Conservation (phyloP, 2,797 vertebrate species). For the Malurus splendens region DNA sequence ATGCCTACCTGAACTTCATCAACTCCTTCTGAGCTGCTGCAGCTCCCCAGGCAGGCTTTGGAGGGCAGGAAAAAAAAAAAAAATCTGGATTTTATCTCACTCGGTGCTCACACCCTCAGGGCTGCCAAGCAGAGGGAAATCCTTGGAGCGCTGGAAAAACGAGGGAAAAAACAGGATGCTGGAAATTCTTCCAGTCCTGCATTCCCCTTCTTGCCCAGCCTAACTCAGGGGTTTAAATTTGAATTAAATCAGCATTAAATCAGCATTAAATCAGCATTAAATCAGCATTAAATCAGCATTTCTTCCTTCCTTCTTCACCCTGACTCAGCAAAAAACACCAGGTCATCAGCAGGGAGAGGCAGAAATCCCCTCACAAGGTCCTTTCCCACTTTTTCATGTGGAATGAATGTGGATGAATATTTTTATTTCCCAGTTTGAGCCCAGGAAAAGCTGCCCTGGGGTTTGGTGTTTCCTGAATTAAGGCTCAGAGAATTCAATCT, state of each 20-base stretch:
- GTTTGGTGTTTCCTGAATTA: neutral
- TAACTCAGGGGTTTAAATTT: neutral
- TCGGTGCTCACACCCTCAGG: neutral
- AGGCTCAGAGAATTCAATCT: neutral
- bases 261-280: too few relatives aligned
- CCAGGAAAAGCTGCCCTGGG: neutral
- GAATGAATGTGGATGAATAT: too few relatives aligned
- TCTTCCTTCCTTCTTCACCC: neutral
- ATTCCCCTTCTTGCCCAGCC: neutral
- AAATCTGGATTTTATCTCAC: neutral
- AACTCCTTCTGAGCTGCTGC: constrained; percentile 86
- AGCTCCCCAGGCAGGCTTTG: neutral
- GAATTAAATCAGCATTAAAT: neutral
- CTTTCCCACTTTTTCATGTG: neutral
- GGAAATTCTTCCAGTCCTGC: neutral
- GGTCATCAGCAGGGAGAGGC: neutral
- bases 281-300: neutral
- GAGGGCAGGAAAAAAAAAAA: neutral
- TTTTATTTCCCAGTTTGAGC: neutral
- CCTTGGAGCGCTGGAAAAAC: neutral
- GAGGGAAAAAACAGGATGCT: neutral
- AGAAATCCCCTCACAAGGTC: neutral
- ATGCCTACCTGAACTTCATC: constrained; percentile 91
- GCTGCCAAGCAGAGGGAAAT: neutral
- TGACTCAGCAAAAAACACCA: neutral